These are phyloP conservation scores for Ancistrus triradiatus DNA, from an alignment of 2,113 vertebrate genomes.

Conservation along the genomic window DNA sequence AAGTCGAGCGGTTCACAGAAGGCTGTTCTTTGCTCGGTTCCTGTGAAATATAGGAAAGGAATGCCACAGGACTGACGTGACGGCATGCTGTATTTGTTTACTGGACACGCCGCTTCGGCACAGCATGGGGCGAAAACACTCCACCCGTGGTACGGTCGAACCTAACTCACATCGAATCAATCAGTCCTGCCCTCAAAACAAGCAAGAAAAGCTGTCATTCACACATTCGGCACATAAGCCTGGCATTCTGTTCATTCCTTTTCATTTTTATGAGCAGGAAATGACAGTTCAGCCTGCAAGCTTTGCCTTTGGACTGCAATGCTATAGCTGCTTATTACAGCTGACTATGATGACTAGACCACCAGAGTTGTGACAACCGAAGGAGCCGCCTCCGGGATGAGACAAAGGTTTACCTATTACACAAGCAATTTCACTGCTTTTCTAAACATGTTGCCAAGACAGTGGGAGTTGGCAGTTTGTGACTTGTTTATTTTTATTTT, in stretches of 20 bases:
- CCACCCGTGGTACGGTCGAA: slow-evolving; percentile 1
- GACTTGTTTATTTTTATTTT: slow-evolving; percentile 81
- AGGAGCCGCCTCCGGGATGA: slow-evolving; percentile 85
- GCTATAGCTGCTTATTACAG: slow-evolving; percentile 82
- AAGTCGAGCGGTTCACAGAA: slow-evolving; percentile 40
- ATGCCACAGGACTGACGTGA: slow-evolving; percentile 31
- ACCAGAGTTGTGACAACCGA: slow-evolving; percentile 92
- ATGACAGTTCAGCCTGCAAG: slow-evolving; percentile 59
- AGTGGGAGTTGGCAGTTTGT: slow-evolving; percentile 88
- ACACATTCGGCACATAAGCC: slow-evolving; percentile 54
- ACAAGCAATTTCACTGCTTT: slow-evolving; percentile 97
- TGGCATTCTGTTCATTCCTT: slow-evolving; percentile 56
- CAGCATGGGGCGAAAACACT: slow-evolving; percentile 7
- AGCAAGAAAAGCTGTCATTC: slow-evolving; percentile 21
- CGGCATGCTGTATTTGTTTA: slow-evolving; percentile 31
- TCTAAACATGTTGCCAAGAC: slow-evolving; percentile 98
- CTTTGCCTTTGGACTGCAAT: slow-evolving; percentile 69
- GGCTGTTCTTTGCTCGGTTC: slow-evolving; percentile 38
- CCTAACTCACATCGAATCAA: slow-evolving; percentile 30
- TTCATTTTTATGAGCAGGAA: slow-evolving; percentile 53
- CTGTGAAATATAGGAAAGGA: slow-evolving; percentile 44
- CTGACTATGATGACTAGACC: slow-evolving; percentile 86
- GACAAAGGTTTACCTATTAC: slow-evolving; percentile 98
- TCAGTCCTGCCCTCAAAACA: not conserved
- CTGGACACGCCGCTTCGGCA: slow-evolving; percentile 16